A percentile compares a stretch with the other conserved stretches of the same genome.
These are phyloP conservation scores for Acrocyrtus sp. DNA, from an alignment of 2,888 invertebrate species.

Conservation along the genomic window DNA sequence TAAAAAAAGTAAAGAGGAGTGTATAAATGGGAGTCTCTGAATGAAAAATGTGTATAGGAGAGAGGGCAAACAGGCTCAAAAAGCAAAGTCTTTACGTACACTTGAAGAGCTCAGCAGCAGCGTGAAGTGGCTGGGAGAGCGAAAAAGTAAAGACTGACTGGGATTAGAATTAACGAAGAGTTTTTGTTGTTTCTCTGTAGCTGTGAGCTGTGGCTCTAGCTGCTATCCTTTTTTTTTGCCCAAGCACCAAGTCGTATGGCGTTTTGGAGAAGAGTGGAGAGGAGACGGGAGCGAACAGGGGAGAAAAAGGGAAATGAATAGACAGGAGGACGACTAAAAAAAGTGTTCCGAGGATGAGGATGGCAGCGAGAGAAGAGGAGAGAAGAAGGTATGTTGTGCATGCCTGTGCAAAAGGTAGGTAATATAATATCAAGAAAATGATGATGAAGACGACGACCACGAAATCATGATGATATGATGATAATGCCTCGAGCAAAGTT, in stretches of 20 bases:
- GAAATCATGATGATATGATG: constrained; percentile 31
- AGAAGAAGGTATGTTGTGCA: not conserved
- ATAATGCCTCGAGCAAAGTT: constrained; percentile 50
- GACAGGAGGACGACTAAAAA: constrained; percentile 42
- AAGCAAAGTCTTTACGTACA: too few relatives aligned
- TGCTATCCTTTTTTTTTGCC: not conserved
- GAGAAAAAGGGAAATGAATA: constrained; percentile 20
- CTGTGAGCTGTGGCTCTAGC: not conserved
- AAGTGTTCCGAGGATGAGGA: too few relatives aligned
- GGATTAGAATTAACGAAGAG: not conserved
- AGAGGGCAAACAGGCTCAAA: too few relatives aligned
- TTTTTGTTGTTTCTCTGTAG: not conserved
- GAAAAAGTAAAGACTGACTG: not conserved
- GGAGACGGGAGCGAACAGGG: not conserved
- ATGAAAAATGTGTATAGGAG: too few relatives aligned
- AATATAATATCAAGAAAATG: too few relatives aligned
- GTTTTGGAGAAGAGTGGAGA: not conserved
- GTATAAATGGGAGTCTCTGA: too few relatives aligned
- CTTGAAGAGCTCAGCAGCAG: not conserved
- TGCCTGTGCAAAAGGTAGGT: not conserved
- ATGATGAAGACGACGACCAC: constrained; percentile 21
- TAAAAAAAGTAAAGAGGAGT: too few relatives aligned
- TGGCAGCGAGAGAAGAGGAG: too few relatives aligned
- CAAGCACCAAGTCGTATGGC: not conserved
- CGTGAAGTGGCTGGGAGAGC: not conserved